Base-by-base conservation (phyloP, 1,140 invertebrate species). In the Bombus cullumanus region DNA sequence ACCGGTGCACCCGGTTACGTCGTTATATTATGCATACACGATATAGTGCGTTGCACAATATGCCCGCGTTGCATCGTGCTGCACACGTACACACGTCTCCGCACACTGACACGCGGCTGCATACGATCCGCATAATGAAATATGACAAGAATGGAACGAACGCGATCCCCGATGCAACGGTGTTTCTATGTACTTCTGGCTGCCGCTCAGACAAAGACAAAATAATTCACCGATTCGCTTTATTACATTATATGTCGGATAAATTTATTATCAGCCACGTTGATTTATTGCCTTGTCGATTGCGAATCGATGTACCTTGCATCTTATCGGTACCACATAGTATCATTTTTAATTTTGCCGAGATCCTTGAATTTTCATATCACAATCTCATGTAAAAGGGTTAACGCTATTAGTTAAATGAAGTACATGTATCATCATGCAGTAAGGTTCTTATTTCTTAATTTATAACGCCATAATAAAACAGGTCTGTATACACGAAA, bases 101-200 rank as follows among this genome's bases (percentile, higher is more conserved):
- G 13, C 25, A 71, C 22, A 68, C 64, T 59, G 15, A n/a, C 15
- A 34, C 37, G 18, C 9, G 41, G n/a, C 22, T 39, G 59, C 68
- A 78, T 64, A 79, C 71, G 74, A 62, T 28, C 41, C 89, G 41
- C n/a, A 34, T 90, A 90, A 90, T 90, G 80, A 62, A 62, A 68
- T 88, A 80, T 39, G 78, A 66, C 57, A 66, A 31, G 71, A 64
- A 47, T 71, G 39, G 31, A 57, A 34, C 71, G 68, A n/a, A 15
- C 41, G 28, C 31, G 18, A 1, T 4, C 18, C 31, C 15, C 5
- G 28, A 64, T 73, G 25, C 75, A 43, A 22, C 62, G 59, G 2
- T 78, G 62, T 80, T 87, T 74, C 66, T 39, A 37, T 31, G 31
- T 18, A 37, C 2, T n/a, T 39, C 6, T 68, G 41, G 15, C 18